Conservation (phyloP, 2,797 vertebrate genomes). For the Peromyscus aztecus region DNA sequence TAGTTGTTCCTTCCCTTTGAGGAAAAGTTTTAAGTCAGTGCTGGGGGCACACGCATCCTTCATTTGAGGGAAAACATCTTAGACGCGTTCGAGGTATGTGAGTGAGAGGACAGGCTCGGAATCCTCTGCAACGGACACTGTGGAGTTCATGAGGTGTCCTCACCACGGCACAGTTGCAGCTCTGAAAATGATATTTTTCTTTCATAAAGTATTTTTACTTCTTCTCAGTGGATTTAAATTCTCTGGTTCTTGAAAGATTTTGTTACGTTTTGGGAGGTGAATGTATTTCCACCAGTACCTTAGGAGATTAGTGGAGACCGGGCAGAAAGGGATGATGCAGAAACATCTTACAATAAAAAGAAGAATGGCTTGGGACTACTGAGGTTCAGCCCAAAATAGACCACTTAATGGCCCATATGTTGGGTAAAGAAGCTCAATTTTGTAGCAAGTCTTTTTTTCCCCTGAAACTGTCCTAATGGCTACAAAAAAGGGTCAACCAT, state of each 20-base stretch:
- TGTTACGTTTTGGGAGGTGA: constrained; percentile 7
- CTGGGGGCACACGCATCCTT: neutral
- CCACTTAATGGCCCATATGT: neutral
- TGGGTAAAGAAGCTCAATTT: constrained; percentile 28
- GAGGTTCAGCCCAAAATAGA: neutral
- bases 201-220: constrained; percentile 22
- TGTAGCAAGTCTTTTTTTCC: neutral
- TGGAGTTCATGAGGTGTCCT: neutral
- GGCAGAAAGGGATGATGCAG: neutral
- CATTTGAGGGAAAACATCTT: neutral
- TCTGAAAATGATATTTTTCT: constrained; percentile 38
- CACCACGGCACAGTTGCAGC: neutral
- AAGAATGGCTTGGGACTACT: neutral
- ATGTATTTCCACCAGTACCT: neutral
- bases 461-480: neutral
- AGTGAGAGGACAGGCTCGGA: neutral
- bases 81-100: neutral
- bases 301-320: neutral
- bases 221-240: constrained; percentile 27
- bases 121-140: neutral
- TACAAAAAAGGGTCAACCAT: neutral
- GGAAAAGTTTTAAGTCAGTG: constrained; percentile 21
- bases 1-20: neutral
- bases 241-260: neutral
- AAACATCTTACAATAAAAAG: neutral